These are phyloP conservation scores for Drosophila demipolita DNA, from an alignment of 2,888 invertebrate species.

Conservation along the genomic window DNA sequence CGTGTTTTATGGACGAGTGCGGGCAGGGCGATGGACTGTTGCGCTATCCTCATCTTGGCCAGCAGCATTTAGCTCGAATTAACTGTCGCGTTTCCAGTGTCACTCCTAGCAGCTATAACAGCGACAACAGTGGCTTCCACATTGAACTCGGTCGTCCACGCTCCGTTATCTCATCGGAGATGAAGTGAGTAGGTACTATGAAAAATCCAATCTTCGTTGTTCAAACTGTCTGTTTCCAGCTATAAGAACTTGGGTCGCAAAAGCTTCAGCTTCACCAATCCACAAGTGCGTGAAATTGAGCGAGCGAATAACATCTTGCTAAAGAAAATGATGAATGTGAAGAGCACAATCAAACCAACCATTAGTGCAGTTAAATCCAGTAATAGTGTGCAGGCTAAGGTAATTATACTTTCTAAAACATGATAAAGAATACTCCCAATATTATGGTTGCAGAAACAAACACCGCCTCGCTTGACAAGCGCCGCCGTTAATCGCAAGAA, in stretches of 20 bases:
- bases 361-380: slow-evolving; percentile 27
- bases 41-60: slow-evolving; percentile 50
- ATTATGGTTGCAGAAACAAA: slow-evolving; percentile 25
- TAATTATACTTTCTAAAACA: neutral
- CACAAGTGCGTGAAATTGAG: slow-evolving; percentile 87
- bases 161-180: slow-evolving; percentile 55
- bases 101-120: slow-evolving; percentile 57
- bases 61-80: slow-evolving; percentile 19
- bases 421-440: neutral
- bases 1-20: slow-evolving; percentile 58
- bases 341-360: slow-evolving; percentile 69
- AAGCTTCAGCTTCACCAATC: slow-evolving; percentile 86
- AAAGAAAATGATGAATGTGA: slow-evolving; percentile 86
- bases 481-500: slow-evolving; percentile 86
- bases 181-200: slow-evolving; percentile 52
- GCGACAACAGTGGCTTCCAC: slow-evolving; percentile 34
- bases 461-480: slow-evolving; percentile 71
- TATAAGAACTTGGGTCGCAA: slow-evolving; percentile 76
- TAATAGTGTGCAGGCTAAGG: slow-evolving; percentile 33
- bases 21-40: slow-evolving; percentile 66
- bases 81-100: slow-evolving; percentile 39
- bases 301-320: slow-evolving; percentile 87
- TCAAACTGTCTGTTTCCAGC: slow-evolving; percentile 23
- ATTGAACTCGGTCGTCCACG: slow-evolving; percentile 52
- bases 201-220: too few relatives aligned